Percentiles rank a stretch among this genome's conserved stretches.
phyloP scores from a whole-genome alignment of 2,797 vertebrate genomes.

The Manis pentadactyla region DNA sequence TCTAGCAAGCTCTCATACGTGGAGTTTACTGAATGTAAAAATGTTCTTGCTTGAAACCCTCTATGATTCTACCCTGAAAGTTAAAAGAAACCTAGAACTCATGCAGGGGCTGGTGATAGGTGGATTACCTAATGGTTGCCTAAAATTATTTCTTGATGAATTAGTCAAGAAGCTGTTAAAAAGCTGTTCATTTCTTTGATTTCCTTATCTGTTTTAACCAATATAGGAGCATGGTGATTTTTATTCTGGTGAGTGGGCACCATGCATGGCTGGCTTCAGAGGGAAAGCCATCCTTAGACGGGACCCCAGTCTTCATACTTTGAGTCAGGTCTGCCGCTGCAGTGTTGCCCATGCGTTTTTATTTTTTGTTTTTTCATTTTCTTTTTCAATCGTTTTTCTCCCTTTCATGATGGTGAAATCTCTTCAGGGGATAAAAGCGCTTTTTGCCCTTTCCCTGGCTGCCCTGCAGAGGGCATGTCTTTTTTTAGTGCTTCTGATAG shows the following conservation, averaged over 20 bases:
- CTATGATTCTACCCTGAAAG: background rate
- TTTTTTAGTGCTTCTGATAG: background rate
- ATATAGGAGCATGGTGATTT: background rate
- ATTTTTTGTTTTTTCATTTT: background rate
- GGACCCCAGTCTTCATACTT: background rate
- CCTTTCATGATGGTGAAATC: background rate
- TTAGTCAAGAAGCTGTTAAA: too few species aligned
- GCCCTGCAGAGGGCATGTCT: background rate
- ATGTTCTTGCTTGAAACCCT: background rate
- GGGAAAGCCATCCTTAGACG: accelerated
- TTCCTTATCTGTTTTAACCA: background rate
- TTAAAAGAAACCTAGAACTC: background rate
- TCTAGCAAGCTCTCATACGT: background rate
- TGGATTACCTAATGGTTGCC: background rate
- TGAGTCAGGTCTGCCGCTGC: background rate
- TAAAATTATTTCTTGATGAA: background rate
- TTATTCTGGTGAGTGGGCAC: accelerated
- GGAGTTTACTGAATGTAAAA: background rate
- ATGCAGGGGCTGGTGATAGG: background rate
- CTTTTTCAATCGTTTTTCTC: background rate
- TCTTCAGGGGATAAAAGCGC: background rate
- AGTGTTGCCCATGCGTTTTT: background rate
- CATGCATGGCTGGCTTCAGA: background rate
- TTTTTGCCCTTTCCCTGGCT: background rate
- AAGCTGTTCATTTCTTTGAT: background rate